Percentiles rank a stretch among this genome's conserved stretches.
These are phyloP conservation scores for Taenioides sp. DNA, from an alignment of 2,797 vertebrate species.

Conservation along the genomic window DNA sequence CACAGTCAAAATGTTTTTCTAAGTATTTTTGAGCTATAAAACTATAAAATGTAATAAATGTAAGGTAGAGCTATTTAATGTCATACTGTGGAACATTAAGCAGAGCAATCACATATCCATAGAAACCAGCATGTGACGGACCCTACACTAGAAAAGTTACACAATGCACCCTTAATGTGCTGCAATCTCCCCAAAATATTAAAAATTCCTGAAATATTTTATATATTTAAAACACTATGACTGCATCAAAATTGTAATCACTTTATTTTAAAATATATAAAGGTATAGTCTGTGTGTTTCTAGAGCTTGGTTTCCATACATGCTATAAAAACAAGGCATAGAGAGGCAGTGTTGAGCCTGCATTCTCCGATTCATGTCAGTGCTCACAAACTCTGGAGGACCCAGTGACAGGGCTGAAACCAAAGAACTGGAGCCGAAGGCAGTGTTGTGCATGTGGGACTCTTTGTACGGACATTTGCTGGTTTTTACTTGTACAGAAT, in stretches of 20 bases:
- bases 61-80: too few relatives aligned
- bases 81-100: too few relatives aligned
- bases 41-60: too few relatives aligned
- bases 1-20: too few relatives aligned
- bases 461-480: slow-evolving; percentile 53
- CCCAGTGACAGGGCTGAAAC: slow-evolving; percentile 31
- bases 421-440: slow-evolving; percentile 52
- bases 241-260: slow-evolving; percentile 63
- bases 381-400: slow-evolving; percentile 27
- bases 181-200: slow-evolving; percentile 41
- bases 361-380: slow-evolving; percentile 20
- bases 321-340: slow-evolving; percentile 80
- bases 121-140: too few relatives aligned
- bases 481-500: slow-evolving; percentile 66
- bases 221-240: slow-evolving; percentile 62
- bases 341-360: slow-evolving; percentile 56
- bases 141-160: too few relatives aligned
- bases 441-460: slow-evolving; percentile 53
- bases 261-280: slow-evolving; percentile 70
- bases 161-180: slow-evolving; percentile 9
- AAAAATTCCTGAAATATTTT: slow-evolving; percentile 62
- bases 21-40: too few relatives aligned
- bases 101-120: too few relatives aligned
- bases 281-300: slow-evolving; percentile 71
- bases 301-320: slow-evolving; percentile 74